Base-by-base conservation (phyloP, 1,140 invertebrate genomes). In the Ceratoteleas bidentatus region DNA sequence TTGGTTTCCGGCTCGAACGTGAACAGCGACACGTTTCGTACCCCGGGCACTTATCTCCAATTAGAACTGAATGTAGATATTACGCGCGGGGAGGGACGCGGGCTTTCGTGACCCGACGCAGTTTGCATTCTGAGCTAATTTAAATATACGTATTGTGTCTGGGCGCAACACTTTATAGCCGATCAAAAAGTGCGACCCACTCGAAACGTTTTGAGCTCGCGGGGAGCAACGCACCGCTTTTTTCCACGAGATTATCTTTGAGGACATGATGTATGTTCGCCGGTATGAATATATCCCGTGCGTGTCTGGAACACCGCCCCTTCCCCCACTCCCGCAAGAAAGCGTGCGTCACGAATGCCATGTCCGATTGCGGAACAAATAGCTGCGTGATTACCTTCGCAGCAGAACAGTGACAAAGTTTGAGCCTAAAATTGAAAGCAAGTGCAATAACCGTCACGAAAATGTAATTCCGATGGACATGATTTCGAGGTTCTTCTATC, bases 401-500 rank as follows among this genome's bases (percentile, higher is more conserved):
- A 86, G 77, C 84, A 84, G 84, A 86, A 85, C 79, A 82, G 84
- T 86, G 88, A 88, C 85, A 87, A 90, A 89, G 86, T 89, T 89
- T 83, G 77, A 87, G 87, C 86, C 84, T 88, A 84, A 86, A 90
- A 89, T 88, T 90, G 88, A 89, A 89, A 89, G 85, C 84, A 89
- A 89, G 87, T 85, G 82, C 87, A 88, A 86, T 87, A 81, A 81
- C 78, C 79, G 82, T 84, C 84, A 85, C 79, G 84, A 81, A 84
- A 76, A 83, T 45, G 60, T 61, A 58, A 78, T 83, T 83, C 70
- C 76, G 75, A 83, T 75, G 53, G 75, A 32, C 75, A 70, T 83
- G 78, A 79, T 83, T 79, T 70, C 45, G 34, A 72, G 56, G 73
- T 83, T 64, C 66, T 57, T 82, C 62, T 72, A 68, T 82, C 73